Percentiles rank a stretch among this genome's conserved stretches.
Evolutionary conservation across 2,113 vertebrate species (phyloP).

Genomic region (Bufo gargarizans): DNA sequence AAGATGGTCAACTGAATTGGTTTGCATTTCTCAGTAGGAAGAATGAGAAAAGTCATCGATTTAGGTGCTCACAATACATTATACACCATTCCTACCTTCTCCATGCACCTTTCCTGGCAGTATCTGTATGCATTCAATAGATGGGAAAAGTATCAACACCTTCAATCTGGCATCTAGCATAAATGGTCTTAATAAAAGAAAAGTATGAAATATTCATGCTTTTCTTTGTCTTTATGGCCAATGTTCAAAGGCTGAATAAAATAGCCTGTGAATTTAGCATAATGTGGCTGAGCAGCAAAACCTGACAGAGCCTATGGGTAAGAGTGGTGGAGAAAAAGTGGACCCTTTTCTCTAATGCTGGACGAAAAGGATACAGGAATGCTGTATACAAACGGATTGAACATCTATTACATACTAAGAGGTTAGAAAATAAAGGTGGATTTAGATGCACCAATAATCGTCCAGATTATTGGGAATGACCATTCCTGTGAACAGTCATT

Average conservation of each 20-base stretch:
- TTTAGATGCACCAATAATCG: too few relatives aligned
- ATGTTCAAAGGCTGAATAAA: too few relatives aligned
- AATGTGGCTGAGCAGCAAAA: too few relatives aligned
- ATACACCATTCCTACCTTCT: slow-evolving; percentile 23
- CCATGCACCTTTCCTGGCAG: slow-evolving; percentile 50
- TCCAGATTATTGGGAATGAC: too few relatives aligned
- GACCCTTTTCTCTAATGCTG: too few relatives aligned
- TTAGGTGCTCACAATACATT: slow-evolving; percentile 9
- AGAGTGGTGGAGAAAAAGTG: too few relatives aligned
- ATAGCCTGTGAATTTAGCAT: neutral
- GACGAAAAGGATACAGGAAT: too few relatives aligned
- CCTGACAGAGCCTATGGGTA: too few relatives aligned
- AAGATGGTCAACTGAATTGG: slow-evolving; percentile 6
- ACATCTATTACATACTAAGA: too few relatives aligned
- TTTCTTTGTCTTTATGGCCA: neutral
- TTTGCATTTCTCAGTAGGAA: slow-evolving; percentile 23
- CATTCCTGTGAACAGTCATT: too few relatives aligned
- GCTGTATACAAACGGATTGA: too few relatives aligned
- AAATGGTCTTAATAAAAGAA: neutral
- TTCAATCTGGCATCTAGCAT: neutral
- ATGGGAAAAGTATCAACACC: slow-evolving; percentile 10
- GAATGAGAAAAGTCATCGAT: slow-evolving; percentile 27
- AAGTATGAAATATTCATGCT: neutral
- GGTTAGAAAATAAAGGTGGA: too few relatives aligned
- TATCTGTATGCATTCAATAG: slow-evolving; percentile 16